Evolutionary conservation across 2,113 vertebrate species (phyloP), one percentile per base, ranked within the genome.

Genomic region (Lophochroa leadbeateri): DNA sequence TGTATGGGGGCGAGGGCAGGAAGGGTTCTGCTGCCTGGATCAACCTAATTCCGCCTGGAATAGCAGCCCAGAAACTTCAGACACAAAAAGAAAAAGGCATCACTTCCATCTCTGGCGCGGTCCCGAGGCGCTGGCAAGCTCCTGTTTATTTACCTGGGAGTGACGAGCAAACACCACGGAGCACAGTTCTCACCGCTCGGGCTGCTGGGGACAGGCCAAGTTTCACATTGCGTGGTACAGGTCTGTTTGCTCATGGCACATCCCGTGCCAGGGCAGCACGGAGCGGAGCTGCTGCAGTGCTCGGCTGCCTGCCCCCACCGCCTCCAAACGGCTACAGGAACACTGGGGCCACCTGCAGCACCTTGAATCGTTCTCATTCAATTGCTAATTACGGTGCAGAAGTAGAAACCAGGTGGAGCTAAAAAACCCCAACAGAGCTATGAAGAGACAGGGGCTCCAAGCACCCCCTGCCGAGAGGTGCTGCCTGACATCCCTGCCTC

Each of bases 91-190:
- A 52, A 82, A 68, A 44, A 65, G 82, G 74, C 75, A 65, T 94
- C 79, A 71, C 44, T 95, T 93, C 88, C 85, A 63, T 29, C 82
- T 60, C 95, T 96, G 97, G 96, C 92, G 0, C 8, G 1, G 50
- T 67, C 94, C 97, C 52, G 3, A 86, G 65, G 17, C 7, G 6
- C 93, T 84, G 93, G 78, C 64, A 72, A 89, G 84, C 39, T 19
- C 3, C 4, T 94, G 37, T 92, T 97, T 96, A 90, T 97, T 96
- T 96, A 96, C 95, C 96, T 92, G 96, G 95, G 95, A 96, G 94
- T 91, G 96, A 95, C 87, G 88, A 95, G 52, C 92, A 86, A 93
- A 90, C 92, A 95, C 64, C 17, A 6, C 91, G 28, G 86, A 96
- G 96, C 76, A 58, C 75, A 41, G 82, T 72, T 97, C 92, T 93